Conservation (phyloP, 1,140 invertebrate species). For the Philopotamus ludificatus region DNA sequence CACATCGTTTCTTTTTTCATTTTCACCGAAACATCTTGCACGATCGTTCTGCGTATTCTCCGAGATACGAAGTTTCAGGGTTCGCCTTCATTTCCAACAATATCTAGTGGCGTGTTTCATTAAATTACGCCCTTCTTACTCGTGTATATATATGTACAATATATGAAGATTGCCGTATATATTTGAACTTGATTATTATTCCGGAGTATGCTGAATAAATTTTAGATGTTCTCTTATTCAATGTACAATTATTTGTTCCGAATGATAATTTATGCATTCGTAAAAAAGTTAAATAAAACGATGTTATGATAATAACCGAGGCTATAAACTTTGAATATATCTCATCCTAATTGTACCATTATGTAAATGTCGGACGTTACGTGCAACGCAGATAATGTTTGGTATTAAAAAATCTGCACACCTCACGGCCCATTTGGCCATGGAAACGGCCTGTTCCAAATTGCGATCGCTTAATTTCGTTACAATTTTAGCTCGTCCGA, state of each 20-base stretch:
- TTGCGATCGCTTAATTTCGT: background rate
- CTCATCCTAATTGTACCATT: background rate
- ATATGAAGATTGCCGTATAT: background rate
- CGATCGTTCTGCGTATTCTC: no score
- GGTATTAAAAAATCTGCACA: background rate
- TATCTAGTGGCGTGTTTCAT: no score
- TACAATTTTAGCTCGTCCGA: background rate
- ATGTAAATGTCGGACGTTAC: background rate
- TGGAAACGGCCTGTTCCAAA: background rate
- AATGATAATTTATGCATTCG: no score
- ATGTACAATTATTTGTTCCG: background rate
- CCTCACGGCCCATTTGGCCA: background rate
- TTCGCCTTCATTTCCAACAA: no score
- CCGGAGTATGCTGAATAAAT: background rate
- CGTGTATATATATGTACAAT: background rate
- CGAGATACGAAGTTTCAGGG: no score
- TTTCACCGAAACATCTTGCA: background rate
- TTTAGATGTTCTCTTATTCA: background rate
- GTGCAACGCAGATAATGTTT: background rate
- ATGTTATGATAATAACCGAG: background rate
- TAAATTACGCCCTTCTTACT: no score
- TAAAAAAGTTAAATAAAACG: background rate
- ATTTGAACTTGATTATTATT: background rate
- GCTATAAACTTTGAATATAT: background rate
- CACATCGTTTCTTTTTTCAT: background rate